phyloP scores from a whole-genome alignment of 35 echinoderm and acorn worm species.

The Apostichopus parvimensis region DNA sequence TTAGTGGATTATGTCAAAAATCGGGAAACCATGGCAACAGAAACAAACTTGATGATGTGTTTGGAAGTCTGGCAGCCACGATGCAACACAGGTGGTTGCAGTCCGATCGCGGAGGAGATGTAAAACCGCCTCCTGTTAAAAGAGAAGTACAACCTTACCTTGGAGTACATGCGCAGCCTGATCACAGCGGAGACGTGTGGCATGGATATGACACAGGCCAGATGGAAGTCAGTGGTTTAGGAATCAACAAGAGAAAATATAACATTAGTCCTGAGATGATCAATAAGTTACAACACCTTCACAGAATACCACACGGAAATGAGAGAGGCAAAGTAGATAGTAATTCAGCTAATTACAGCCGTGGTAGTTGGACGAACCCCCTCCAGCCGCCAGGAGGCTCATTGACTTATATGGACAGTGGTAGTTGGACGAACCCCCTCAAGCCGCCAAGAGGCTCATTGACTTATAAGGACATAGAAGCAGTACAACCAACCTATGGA shows the following conservation, averaged over 20 bases:
- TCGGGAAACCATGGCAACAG: no score
- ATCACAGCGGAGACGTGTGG: background rate
- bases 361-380: background rate
- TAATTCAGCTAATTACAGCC: background rate
- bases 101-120: background rate
- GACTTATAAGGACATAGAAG: background rate
- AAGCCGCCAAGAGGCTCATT: background rate
- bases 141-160: background rate
- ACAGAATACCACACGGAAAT: background rate
- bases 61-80: background rate
- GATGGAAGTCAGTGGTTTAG: background rate
- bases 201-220: background rate
- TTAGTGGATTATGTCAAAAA: no score
- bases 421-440: background rate
- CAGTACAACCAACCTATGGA: background rate
- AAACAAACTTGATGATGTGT: no score
- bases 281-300: background rate
- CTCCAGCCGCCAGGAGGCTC: background rate
- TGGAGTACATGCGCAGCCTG: background rate
- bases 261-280: background rate
- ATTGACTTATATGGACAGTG: background rate
- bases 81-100: no score
- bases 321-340: background rate
- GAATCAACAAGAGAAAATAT: background rate
- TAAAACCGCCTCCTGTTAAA: background rate